These are phyloP conservation scores for Tachystola acroxantha DNA, from an alignment of 2,888 invertebrate species.

Conservation along the genomic window DNA sequence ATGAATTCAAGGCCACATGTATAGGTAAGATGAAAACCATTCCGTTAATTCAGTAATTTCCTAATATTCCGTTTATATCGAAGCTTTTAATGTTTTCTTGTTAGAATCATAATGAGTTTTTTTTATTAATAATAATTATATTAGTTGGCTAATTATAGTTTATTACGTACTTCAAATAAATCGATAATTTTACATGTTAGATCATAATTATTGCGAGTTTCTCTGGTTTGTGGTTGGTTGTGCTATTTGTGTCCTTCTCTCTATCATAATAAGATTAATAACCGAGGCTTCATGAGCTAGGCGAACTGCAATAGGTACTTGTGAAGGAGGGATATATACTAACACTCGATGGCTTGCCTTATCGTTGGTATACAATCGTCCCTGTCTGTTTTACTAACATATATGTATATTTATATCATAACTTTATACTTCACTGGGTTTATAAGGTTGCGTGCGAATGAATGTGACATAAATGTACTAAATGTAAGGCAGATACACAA, in stretches of 20 bases:
- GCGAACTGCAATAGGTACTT: conserved; percentile 27
- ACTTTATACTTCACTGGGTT: neutral
- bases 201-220: conserved; percentile 66
- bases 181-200: conserved; percentile 63
- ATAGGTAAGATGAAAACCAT: no score
- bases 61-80: neutral
- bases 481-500: no score
- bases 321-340: conserved; percentile 57
- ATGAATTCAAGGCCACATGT: no score
- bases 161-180: conserved; percentile 66
- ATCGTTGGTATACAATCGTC: conserved; percentile 21
- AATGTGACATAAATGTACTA: no score
- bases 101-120: conserved; percentile 48
- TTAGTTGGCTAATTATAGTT: conserved; percentile 66
- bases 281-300: conserved; percentile 13
- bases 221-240: conserved; percentile 66
- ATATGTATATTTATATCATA: neutral
- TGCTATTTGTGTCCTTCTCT: conserved; percentile 54
- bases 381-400: conserved; percentile 32
- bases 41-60: no score
- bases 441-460: neutral
- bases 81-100: conserved; percentile 32
- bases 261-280: no score
- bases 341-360: conserved; percentile 30
- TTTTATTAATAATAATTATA: conserved; percentile 39